phyloP scores from a whole-genome alignment of 2,888 invertebrate species.

The Drosophila anomalipes region DNA sequence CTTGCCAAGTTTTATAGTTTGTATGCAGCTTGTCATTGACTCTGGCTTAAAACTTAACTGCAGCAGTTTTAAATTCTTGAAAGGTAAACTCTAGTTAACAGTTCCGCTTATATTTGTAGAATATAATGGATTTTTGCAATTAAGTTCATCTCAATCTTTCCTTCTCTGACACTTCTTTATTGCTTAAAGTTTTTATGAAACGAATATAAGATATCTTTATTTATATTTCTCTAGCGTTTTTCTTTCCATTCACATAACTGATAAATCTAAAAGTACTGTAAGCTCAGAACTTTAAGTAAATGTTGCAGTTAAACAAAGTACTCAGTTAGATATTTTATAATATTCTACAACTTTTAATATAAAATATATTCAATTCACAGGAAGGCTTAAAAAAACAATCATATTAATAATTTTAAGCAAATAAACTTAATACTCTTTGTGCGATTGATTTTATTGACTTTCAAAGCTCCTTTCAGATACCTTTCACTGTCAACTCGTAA shows the following conservation, averaged over 20 bases:
- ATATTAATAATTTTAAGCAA: background rate
- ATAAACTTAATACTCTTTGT: background rate
- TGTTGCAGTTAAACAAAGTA: background rate
- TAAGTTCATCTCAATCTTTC: background rate
- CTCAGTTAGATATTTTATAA: background rate
- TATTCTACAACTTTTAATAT: background rate
- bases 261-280: background rate
- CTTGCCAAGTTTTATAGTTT: conserved; percentile 57
- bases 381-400: background rate
- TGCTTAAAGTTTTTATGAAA: background rate
- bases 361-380: background rate
- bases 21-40: conserved; percentile 39
- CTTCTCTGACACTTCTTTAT: background rate
- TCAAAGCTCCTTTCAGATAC: background rate
- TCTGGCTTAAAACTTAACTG: conserved; percentile 11
- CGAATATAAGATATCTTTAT: background rate
- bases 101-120: background rate
- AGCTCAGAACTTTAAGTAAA: background rate
- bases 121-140: conserved; percentile 1
- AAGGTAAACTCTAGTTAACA: background rate
- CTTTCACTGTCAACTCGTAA: conserved; percentile 1
- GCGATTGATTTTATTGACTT: background rate
- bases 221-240: background rate
- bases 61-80: background rate
- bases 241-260: background rate